Conservation (phyloP, 2,888 invertebrate genomes). For the Himalopsyche japonica region DNA sequence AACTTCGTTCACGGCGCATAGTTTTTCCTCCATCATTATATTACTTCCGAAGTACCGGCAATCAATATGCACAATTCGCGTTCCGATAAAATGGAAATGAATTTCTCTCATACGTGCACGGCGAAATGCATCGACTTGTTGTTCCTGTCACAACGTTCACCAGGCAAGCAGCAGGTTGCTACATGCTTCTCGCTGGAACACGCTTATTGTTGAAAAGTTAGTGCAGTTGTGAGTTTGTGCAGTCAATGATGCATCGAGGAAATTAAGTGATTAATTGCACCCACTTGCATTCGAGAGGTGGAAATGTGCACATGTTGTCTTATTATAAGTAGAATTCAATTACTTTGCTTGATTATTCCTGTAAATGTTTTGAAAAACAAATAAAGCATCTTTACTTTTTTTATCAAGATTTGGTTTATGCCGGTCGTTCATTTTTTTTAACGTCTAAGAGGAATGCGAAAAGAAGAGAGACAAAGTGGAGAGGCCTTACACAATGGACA, state of each 20-base stretch:
- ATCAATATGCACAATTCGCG: not conserved
- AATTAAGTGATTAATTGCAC: conserved; percentile 15
- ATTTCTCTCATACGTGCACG: not conserved
- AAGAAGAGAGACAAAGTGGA: too few species aligned
- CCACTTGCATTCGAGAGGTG: not conserved
- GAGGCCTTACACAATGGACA: too few species aligned
- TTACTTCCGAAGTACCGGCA: not conserved
- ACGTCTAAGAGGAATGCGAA: too few species aligned
- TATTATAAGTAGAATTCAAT: too few species aligned
- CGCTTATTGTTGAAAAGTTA: conserved; percentile 15
- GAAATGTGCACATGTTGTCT: not conserved
- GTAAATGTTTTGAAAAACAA: too few species aligned
- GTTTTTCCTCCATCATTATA: not conserved
- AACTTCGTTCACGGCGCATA: not conserved
- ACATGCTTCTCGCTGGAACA: not conserved
- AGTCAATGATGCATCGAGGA: conserved; percentile 12
- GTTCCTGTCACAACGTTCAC: not conserved
- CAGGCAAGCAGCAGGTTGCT: too few species aligned
- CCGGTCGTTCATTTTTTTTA: too few species aligned
- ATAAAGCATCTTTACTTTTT: too few species aligned
- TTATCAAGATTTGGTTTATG: too few species aligned
- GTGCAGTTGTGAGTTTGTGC: not conserved
- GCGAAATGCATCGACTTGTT: not conserved
- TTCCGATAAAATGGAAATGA: not conserved
- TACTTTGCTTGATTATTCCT: too few species aligned